Base-by-base conservation (phyloP, 2,888 invertebrate genomes). In the Apodemia mormo region DNA sequence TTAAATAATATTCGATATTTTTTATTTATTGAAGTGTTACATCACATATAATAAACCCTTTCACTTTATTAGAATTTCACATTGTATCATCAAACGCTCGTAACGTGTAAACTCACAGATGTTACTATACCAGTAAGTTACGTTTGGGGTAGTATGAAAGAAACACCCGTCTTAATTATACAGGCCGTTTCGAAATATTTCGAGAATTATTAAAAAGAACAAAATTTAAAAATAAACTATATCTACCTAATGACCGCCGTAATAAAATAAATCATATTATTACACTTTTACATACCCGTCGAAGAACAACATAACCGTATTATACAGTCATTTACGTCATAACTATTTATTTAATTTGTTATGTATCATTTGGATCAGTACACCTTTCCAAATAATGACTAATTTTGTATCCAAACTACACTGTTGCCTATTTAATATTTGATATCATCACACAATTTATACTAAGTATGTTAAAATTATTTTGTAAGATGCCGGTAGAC, bases 81-180 rank as follows among this genome's bases (percentile, higher is more conserved):
- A 29, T 69, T 65, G 67, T 68, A 70, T 72, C 72, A 73, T 65
- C 73, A 68, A 76, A 75, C 74, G 78, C 14, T 49, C 49, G 75
- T 76, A 79, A 78, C 76, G 70, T 79, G 76, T 78, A 68, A 72
- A 72, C 74, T 76, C 84, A 83, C 92, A 92, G 92, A 92, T 92
- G 92, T 88, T 85, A 82, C 71, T 73, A 77, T 78, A 85, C 85
- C 89, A 82, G 91, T 92, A 92, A 82, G 83, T 77, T 76, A 81
- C 84, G 77, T 78, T 78, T 81, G 81, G 79, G 75, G 77, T 77
- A 76, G 76, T 76, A 77, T 78, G 73, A 74, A 73, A 75, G 73
- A 68, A 72, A 73, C 68, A 68, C 61, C 72, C 70, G 68, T 71
- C 65, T 71, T 69, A 30, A 8, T 52, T 79, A 76, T 84, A 90